Percentiles rank a stretch among this genome's conserved stretches.
Conservation (phyloP, 2,888 invertebrate genomes). For the Chrysina gloriosa region DNA sequence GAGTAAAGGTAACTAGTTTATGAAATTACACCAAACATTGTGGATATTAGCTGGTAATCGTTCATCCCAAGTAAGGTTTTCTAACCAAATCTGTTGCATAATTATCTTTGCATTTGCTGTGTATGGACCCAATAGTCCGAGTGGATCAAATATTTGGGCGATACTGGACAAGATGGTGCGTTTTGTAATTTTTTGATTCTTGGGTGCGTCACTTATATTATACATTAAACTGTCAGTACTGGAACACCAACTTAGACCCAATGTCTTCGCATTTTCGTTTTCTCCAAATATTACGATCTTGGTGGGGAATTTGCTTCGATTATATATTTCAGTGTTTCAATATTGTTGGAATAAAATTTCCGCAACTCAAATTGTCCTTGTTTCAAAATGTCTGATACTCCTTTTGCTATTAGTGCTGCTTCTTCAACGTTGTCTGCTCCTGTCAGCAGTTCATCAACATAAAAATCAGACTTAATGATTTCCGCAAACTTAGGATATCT, state of each 20-base stretch:
- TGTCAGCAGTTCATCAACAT: slow-evolving; percentile 43
- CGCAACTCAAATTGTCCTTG: slow-evolving; percentile 21
- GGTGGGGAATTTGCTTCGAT: neutral
- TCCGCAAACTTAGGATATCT: slow-evolving; percentile 22
- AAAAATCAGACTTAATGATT: slow-evolving; percentile 45
- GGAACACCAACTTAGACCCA: slow-evolving; percentile 56
- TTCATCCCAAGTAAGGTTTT: no score
- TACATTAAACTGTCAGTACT: slow-evolving; percentile 42
- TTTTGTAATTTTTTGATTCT: neutral
- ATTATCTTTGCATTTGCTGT: no score
- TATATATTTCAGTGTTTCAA: slow-evolving; percentile 17
- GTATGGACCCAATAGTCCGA: no score
- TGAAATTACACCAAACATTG: no score
- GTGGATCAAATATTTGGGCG: no score
- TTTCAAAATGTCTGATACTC: slow-evolving; percentile 1
- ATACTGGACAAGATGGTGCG: neutral
- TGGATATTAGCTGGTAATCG: no score
- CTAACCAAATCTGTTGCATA: no score
- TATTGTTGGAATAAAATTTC: slow-evolving; percentile 31
- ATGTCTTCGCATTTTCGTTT: slow-evolving; percentile 30
- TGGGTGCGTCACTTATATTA: slow-evolving; percentile 41
- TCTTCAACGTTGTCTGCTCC: slow-evolving; percentile 41
- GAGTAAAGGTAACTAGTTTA: no score
- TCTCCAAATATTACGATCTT: slow-evolving; percentile 22
- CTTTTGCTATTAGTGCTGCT: slow-evolving; percentile 5